phyloP scores from a whole-genome alignment of 2,888 invertebrate genomes.

The Coremacera marginata region DNA sequence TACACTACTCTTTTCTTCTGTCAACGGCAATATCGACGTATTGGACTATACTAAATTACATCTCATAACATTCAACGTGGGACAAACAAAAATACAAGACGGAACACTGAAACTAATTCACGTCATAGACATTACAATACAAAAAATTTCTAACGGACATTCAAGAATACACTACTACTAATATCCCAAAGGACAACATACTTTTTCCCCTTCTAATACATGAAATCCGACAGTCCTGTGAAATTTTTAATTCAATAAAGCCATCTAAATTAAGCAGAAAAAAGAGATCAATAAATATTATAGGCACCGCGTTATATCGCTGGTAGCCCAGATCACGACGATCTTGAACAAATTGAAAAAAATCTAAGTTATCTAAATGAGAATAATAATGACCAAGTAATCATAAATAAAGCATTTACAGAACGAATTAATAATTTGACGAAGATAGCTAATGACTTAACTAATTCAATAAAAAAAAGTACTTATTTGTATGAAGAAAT shows the following conservation, averaged over 20 bases:
- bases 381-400: conserved; percentile 19
- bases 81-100: conserved; percentile 29
- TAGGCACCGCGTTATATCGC: too few relatives aligned
- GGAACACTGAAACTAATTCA: conserved; percentile 22
- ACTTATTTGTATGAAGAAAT: conserved; percentile 15
- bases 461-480: conserved; percentile 21
- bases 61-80: conserved; percentile 7
- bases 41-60: conserved; percentile 15
- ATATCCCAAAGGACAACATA: conserved; percentile 6
- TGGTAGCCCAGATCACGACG: conserved; percentile 12
- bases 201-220: conserved; percentile 7
- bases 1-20: too few relatives aligned
- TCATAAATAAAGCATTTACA: conserved; percentile 18
- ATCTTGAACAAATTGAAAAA: conserved; percentile 9
- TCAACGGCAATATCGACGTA: neutral
- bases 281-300: too few relatives aligned
- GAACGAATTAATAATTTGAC: conserved; percentile 27
- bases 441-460: too few relatives aligned
- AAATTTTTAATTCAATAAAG: neutral
- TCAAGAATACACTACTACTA: neutral
- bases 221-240: conserved; percentile 9
- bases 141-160: conserved; percentile 14
- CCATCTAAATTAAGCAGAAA: too few relatives aligned
- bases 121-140: conserved; percentile 14
- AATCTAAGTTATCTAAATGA: conserved; percentile 5